Conservation (phyloP, 2,797 vertebrate species). For the Melanogrammus aeglefinus region DNA sequence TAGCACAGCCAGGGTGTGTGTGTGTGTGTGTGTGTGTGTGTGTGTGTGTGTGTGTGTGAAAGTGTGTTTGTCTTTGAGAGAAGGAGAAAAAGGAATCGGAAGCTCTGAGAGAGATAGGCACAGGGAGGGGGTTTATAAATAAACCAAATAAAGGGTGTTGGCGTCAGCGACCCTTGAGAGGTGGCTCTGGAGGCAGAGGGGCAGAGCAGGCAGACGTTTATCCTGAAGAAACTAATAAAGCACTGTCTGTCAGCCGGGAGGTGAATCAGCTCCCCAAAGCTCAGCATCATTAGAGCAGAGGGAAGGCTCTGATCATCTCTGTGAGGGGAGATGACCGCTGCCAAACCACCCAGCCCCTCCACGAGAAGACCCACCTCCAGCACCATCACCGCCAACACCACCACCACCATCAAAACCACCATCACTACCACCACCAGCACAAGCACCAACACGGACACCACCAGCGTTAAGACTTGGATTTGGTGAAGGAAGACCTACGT, state of each 20-base stretch:
- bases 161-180: conserved; percentile 68
- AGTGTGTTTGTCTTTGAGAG: background rate
- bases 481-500: background rate
- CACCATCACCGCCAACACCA: too few relatives aligned
- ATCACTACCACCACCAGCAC: too few relatives aligned
- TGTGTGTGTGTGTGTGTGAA: background rate
- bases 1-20: background rate
- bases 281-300: conserved; percentile 68
- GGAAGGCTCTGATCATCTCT: conserved; percentile 66
- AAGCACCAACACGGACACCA: too few relatives aligned
- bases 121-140: conserved; percentile 66
- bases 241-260: conserved; percentile 71
- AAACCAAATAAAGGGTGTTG: conserved; percentile 64
- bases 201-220: conserved; percentile 70
- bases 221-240: conserved; percentile 76
- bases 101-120: conserved; percentile 35
- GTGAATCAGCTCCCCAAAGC: conserved; percentile 64
- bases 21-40: background rate
- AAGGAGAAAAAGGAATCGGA: background rate
- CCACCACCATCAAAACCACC: too few relatives aligned
- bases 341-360: conserved; percentile 43
- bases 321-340: conserved; percentile 61
- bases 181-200: conserved; percentile 55
- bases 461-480: background rate
- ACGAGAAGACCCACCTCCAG: conserved; percentile 21